phyloP scores from a whole-genome alignment of 2,888 invertebrate species.

The Siphlonurus alternatus region DNA sequence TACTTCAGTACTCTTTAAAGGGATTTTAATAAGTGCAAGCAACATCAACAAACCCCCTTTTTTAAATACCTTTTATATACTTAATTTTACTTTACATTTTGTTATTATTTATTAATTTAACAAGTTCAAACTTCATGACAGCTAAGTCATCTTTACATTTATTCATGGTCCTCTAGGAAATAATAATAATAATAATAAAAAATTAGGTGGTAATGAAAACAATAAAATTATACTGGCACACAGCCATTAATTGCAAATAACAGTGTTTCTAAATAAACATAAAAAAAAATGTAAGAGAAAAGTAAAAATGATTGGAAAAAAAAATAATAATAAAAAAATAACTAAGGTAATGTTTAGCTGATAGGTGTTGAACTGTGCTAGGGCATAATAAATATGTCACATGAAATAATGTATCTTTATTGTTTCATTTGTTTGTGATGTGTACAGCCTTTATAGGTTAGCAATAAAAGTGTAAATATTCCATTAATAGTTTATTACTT shows the following conservation, averaged over 20 bases:
- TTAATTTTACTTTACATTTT: background rate
- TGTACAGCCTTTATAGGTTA: background rate
- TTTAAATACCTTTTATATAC: background rate
- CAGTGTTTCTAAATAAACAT: background rate
- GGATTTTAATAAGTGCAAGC: no score
- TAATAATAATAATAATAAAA: background rate
- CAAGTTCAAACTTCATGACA: background rate
- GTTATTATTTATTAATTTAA: background rate
- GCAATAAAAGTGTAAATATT: background rate
- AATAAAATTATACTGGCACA: background rate
- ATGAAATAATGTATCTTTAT: background rate
- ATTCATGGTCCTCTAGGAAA: background rate
- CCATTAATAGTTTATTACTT: background rate
- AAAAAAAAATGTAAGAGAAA: background rate
- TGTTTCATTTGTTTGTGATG: background rate
- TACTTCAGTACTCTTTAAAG: no score
- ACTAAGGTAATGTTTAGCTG: background rate
- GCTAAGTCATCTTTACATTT: background rate
- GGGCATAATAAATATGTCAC: background rate
- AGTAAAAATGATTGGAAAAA: background rate
- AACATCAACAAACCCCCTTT: no score
- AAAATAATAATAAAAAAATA: background rate
- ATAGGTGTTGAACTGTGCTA: background rate
- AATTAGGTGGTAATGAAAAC: background rate
- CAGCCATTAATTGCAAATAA: no score